A percentile compares a stretch with the other conserved stretches of the same genome.
These are phyloP conservation scores for Pelochelys cantorii DNA, from an alignment of 2,797 vertebrate genomes.

Conservation along the genomic window DNA sequence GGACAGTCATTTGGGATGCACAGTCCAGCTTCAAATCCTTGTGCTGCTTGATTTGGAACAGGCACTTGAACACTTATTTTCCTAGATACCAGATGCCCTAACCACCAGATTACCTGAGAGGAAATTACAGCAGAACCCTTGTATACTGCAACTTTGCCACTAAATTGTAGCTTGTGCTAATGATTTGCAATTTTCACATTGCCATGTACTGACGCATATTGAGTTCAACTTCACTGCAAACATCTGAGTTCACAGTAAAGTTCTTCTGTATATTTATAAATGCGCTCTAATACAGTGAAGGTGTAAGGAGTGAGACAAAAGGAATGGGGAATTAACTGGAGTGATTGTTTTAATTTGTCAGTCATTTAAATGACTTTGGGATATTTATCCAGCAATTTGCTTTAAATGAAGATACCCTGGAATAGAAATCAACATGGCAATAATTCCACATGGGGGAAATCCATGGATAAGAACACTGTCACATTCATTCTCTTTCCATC, in stretches of 20 bases:
- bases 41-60: not conserved
- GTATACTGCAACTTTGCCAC: not conserved
- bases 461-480: not conserved
- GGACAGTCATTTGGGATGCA: not conserved
- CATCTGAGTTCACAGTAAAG: constrained; percentile 8
- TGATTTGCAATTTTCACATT: not conserved
- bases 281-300: not conserved
- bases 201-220: not conserved
- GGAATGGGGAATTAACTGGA: constrained; percentile 48
- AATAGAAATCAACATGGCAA: not conserved
- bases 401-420: constrained; percentile 25
- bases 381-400: not conserved
- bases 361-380: constrained; percentile 54
- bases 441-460: not conserved
- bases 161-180: not conserved
- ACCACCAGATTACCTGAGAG: not conserved
- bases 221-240: not conserved
- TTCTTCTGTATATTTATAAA: constrained; percentile 21
- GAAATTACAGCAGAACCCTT: not conserved
- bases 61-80: not conserved
- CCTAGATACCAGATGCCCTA: not conserved
- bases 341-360: constrained; percentile 45
- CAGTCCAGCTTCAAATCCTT: not conserved
- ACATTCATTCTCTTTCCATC: not conserved
- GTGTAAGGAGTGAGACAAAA: constrained; percentile 41